Percentiles rank a stretch among this genome's conserved stretches.
phyloP scores from a whole-genome alignment of 2,888 invertebrate genomes.

The Agrypnus murinus region DNA sequence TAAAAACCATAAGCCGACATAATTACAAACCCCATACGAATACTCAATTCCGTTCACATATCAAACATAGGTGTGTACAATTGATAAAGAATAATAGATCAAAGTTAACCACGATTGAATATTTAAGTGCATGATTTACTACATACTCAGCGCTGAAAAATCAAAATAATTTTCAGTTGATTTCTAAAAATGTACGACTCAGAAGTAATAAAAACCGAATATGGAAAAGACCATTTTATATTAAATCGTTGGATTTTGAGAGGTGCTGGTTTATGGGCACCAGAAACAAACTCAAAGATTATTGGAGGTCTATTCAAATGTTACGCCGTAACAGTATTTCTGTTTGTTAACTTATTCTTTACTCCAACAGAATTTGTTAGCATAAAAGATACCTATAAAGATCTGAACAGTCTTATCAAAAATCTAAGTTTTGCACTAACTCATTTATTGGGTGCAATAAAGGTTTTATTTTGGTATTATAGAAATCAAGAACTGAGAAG shows the following conservation, averaged over 20 bases:
- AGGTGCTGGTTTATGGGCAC: slow-evolving; percentile 64
- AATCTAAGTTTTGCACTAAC: slow-evolving; percentile 65
- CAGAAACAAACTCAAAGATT: slow-evolving; percentile 55
- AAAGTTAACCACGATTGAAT: background rate
- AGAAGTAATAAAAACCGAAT: slow-evolving; percentile 46
- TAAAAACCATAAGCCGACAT: too few relatives aligned
- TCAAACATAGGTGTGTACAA: background rate
- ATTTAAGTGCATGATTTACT: background rate
- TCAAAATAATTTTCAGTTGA: background rate
- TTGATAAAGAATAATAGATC: background rate
- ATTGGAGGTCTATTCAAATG: slow-evolving; percentile 57
- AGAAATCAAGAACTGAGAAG: slow-evolving; percentile 54
- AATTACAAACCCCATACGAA: too few relatives aligned
- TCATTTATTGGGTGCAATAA: slow-evolving; percentile 65
- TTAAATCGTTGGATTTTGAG: slow-evolving; percentile 63
- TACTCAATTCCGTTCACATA: background rate
- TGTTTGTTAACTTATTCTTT: slow-evolving; percentile 64
- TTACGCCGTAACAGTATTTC: slow-evolving; percentile 60
- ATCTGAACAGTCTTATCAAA: slow-evolving; percentile 63
- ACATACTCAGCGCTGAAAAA: background rate
- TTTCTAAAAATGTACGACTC: background rate
- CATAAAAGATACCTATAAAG: slow-evolving; percentile 60
- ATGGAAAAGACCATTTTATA: slow-evolving; percentile 59
- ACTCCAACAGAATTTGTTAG: slow-evolving; percentile 64
- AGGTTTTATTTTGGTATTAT: slow-evolving; percentile 64